Conservation (phyloP, 2,797 vertebrate species). For the Meda fulgida region DNA sequence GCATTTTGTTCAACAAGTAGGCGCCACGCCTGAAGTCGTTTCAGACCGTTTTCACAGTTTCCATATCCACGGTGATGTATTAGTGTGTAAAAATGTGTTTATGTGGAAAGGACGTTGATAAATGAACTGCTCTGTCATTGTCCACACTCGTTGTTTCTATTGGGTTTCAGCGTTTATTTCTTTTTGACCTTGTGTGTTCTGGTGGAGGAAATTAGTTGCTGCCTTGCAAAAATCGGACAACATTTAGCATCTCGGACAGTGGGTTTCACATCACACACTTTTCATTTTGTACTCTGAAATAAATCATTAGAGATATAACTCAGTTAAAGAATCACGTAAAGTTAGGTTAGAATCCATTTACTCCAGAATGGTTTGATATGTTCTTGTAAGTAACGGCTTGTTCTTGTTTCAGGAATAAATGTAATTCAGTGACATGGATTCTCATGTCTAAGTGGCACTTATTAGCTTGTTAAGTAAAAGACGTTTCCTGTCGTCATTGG, state of each 20-base stretch:
- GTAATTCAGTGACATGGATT: not conserved
- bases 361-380: not conserved
- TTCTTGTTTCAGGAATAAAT: conserved; percentile 6
- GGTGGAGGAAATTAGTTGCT: conserved; percentile 3
- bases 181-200: conserved; percentile 17
- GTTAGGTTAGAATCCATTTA: not conserved
- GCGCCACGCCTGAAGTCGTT: not conserved
- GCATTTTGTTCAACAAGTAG: not conserved
- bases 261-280: not conserved
- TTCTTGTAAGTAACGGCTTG: not conserved
- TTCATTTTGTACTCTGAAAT: conserved; percentile 1
- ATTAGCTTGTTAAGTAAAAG: conserved; percentile 2
- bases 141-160: conserved; percentile 28
- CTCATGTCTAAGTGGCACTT: conserved; percentile 17
- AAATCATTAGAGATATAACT: not conserved
- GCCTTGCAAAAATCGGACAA: not conserved
- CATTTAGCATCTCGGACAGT: not conserved
- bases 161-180: conserved; percentile 25
- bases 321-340: not conserved
- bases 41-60: not conserved
- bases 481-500: not conserved
- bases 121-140: conserved; percentile 40
- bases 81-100: conserved; percentile 48
- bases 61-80: conserved; percentile 2
- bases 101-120: conserved; percentile 35